phyloP scores from a whole-genome alignment of 2,888 invertebrate genomes.

The Calameuta filiformis region DNA sequence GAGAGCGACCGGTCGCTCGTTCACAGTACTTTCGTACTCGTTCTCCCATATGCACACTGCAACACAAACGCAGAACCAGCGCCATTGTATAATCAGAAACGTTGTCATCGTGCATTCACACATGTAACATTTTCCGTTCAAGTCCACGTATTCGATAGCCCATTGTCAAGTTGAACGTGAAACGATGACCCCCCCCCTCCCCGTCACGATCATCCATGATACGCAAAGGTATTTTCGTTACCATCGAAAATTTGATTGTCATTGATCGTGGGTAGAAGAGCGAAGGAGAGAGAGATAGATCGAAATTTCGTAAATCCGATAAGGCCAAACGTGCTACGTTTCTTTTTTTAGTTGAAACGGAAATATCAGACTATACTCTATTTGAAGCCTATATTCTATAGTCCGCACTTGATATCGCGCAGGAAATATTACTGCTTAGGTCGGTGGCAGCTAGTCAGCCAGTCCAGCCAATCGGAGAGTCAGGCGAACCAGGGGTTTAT shows the following conservation, averaged over 20 bases:
- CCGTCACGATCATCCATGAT: background rate
- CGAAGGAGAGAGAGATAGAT: constrained; percentile 5
- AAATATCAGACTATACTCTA: constrained; percentile 3
- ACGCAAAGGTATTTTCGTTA: background rate
- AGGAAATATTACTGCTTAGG: background rate
- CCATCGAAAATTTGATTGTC: background rate
- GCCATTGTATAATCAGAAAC: background rate
- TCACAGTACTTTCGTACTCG: constrained; percentile 18
- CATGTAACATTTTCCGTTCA: constrained; percentile 39
- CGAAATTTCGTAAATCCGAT: background rate
- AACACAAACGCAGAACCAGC: background rate
- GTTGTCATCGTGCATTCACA: constrained; percentile 18
- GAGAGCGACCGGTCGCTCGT: constrained; percentile 35
- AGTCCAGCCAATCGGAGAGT: background rate
- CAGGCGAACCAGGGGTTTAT: constrained; percentile 57
- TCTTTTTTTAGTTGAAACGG: background rate
- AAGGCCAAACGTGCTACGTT: background rate
- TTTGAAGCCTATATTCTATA: background rate
- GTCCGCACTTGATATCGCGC: background rate
- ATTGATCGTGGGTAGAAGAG: background rate
- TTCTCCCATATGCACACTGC: background rate
- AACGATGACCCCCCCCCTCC: background rate
- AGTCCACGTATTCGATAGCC: constrained; percentile 46
- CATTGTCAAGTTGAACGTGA: constrained; percentile 58
- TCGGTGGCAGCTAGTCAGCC: background rate